Conservation (phyloP, 2,113 vertebrate species). For the Daphoenositta chrysoptera region DNA sequence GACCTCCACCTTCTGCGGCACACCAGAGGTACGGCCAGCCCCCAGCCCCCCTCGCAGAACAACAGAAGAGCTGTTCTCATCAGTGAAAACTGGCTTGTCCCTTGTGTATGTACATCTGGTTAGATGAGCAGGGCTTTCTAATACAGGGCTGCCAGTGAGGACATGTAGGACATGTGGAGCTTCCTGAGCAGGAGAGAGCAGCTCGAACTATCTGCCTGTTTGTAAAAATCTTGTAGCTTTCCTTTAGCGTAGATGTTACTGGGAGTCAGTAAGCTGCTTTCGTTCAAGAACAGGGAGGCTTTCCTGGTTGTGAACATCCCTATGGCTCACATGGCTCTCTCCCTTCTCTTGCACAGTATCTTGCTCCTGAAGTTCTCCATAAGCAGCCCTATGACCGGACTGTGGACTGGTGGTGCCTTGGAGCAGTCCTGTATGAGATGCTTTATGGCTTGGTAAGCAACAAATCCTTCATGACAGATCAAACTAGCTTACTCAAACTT, state of each 20-base stretch:
- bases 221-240: not conserved
- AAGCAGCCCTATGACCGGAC: slow-evolving; percentile 97
- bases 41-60: not conserved
- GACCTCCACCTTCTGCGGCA: slow-evolving; percentile 97
- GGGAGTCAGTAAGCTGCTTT: not conserved
- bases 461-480: not conserved
- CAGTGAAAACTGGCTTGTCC: not conserved
- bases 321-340: not conserved
- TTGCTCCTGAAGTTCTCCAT: slow-evolving; percentile 95
- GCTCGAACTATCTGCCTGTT: not conserved
- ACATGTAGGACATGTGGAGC: accelerated
- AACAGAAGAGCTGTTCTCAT: not conserved
- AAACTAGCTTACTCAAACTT: not conserved
- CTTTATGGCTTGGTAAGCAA: slow-evolving; percentile 93
- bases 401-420: slow-evolving; percentile 99
- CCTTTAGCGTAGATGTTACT: not conserved
- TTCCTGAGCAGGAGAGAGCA: not conserved
- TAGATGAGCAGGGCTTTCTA: not conserved
- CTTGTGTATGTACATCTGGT: not conserved
- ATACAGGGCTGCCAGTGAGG: not conserved
- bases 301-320: not conserved
- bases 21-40: slow-evolving; percentile 84
- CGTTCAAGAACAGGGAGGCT: not conserved
- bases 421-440: slow-evolving; percentile 97
- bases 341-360: slow-evolving; percentile 79